Conservation (phyloP, 2,888 invertebrate genomes). For the Papilio gigon region DNA sequence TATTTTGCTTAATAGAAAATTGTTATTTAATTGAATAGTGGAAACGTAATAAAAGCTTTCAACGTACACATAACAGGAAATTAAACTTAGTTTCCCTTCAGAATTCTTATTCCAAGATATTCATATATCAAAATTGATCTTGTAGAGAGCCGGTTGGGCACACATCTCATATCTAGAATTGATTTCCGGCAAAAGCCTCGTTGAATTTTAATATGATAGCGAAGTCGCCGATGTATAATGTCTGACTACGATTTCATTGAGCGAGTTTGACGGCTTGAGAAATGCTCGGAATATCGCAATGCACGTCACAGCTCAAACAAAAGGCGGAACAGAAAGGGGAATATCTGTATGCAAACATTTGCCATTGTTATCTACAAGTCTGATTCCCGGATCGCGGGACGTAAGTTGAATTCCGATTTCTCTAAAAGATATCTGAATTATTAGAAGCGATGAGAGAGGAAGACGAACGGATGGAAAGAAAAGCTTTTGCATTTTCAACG, state of each 20-base stretch:
- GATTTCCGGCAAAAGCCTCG: conserved; percentile 22
- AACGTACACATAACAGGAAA: neutral
- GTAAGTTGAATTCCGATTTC: conserved; percentile 33
- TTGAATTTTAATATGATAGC: conserved; percentile 38
- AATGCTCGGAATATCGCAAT: conserved; percentile 34
- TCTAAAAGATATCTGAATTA: conserved; percentile 30
- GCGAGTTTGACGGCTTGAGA: conserved; percentile 34
- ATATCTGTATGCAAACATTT: conserved; percentile 42
- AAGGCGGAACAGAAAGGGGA: conserved; percentile 33
- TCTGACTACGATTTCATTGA: conserved; percentile 32
- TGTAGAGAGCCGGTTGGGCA: conserved; percentile 14
- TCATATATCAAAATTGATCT: conserved; percentile 25
- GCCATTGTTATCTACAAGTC: conserved; percentile 41
- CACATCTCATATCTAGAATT: conserved; percentile 33
- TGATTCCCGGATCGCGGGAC: conserved; percentile 35
- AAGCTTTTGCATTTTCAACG: conserved; percentile 2
- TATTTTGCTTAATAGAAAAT: too few relatives aligned
- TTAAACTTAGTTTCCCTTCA: neutral
- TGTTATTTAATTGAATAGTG: neutral
- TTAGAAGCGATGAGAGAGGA: conserved; percentile 12
- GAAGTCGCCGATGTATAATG: conserved; percentile 28
- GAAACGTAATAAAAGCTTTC: neutral
- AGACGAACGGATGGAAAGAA: neutral
- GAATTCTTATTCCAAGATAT: neutral
- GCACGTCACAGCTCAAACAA: conserved; percentile 43